Conservation (phyloP, 2,888 invertebrate species). For the Xylocampa areola region DNA sequence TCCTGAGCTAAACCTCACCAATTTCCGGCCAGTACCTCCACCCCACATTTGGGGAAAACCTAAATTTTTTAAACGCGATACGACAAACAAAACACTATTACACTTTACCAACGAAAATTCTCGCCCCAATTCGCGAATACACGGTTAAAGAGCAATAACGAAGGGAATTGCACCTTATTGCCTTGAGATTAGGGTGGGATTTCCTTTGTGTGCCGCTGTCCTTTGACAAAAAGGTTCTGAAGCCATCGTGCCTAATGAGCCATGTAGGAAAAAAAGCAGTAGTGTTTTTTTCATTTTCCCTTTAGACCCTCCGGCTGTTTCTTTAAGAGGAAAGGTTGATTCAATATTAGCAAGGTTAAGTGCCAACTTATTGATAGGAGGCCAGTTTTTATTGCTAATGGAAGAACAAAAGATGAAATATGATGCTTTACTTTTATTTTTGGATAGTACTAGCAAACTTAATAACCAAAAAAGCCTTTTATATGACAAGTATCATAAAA, state of each 20-base stretch:
- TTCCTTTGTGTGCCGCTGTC: conserved; percentile 52
- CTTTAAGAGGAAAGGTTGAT: conserved; percentile 66
- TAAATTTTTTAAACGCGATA: conserved; percentile 55
- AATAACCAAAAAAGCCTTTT: too few species aligned
- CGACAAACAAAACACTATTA: conserved; percentile 67
- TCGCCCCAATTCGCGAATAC: conserved; percentile 62
- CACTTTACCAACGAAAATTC: conserved; percentile 66
- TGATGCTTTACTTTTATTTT: conserved; percentile 6
- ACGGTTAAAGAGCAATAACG: conserved; percentile 32
- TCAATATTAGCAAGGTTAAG: conserved; percentile 62
- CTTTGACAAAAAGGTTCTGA: conserved; percentile 70
- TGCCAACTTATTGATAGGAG: conserved; percentile 48
- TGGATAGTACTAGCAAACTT: neutral
- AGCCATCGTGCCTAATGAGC: conserved; percentile 71
- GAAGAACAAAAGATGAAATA: conserved; percentile 21
- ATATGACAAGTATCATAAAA: too few species aligned
- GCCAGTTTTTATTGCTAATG: conserved; percentile 23
- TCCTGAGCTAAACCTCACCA: conserved; percentile 17
- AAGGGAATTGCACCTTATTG: conserved; percentile 35
- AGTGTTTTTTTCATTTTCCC: conserved; percentile 63
- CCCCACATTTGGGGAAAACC: conserved; percentile 35
- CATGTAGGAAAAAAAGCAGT: conserved; percentile 63
- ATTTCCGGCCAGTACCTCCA: conserved; percentile 18
- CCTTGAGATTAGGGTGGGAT: conserved; percentile 39
- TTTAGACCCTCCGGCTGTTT: conserved; percentile 54